Base-by-base conservation (phyloP, 2,888 invertebrate genomes). In the Meiosimyza platycephala region DNA sequence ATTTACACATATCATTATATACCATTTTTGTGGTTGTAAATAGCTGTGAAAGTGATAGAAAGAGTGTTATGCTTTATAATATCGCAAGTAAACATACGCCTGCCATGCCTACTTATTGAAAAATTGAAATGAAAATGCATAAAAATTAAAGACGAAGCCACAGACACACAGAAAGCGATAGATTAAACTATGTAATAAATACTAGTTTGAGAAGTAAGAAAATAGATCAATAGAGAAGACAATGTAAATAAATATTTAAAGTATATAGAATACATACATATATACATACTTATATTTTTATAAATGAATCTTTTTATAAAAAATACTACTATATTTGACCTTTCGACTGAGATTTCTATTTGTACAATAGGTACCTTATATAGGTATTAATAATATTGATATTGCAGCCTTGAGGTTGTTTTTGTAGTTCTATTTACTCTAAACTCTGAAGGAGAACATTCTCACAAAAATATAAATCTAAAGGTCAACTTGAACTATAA, bases 81-180 rank as follows among this genome's bases (percentile, higher is more conserved):
- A 62, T 52, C 2, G 3, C 18, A 22, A 47, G 63, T 40, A 40
- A 51, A 18, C 50, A 66, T 40, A 9, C 22, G 59, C 15, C n/a
- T 18, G 66, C 54, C 48, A 74, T 74, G 72, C 72, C 74, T 68
- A 75, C 76, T 75, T 68, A 71, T 71, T 74, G 70, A 76, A 77
- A 76, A 70, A 71, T 75, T 67, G 71, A 78, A 78, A 60, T 71
- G 54, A 76, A 77, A 75, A 73, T 73, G 28, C 40, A 60, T 72
- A 69, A 72, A 74, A 74, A 74, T 63, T 16, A 72, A 73, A 74
- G 47, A 47, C 16, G 57, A 13, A 57, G 55, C 12, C 6, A 18
- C 40, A 68, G 71, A 52, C 60, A 74, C 64, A 63, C 12, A 40
- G 54, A 1, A 65, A 6, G 7, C 15, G 64, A 22, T 57, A 62